Evolutionary conservation across 2,888 invertebrate species (phyloP), one percentile per base, ranked within the genome.

Genomic region (Adineta ricciae): DNA sequence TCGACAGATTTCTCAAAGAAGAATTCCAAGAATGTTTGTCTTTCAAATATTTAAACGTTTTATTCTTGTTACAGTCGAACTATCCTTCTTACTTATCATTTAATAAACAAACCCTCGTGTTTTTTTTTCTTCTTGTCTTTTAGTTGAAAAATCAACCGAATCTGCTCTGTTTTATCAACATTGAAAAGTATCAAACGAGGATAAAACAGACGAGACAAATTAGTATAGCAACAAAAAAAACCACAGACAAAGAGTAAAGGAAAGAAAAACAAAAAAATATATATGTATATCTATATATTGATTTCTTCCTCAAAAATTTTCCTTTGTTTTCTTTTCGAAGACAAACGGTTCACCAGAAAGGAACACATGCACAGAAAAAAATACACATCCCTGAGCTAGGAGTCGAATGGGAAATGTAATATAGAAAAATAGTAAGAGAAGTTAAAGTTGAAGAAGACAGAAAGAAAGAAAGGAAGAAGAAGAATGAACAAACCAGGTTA

Each of bases 361-460:
- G 64, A 64, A 64, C 64, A 64, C 64, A 64, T 27, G 19, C 64
- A 19, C 32, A 64, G 19, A 64, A 19, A 64, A n/a, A 64, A 64
- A 64, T 32, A 64, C 64, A 64, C 32, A 64, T 64, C 64, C 64
- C 64, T 64, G 64, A 64, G 64, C 64, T 64, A 32, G 27, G 32
- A 64, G 64, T 64, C 64, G 64, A 64, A 64, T 64, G 64, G 64
- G 64, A 64, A 64, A 64, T 64, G 64, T 64, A 36, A 64, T 64
- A 64, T 64, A 64, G 64, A 64, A 64, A 64, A 64, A 64, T 64
- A 64, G 64, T 64, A 64, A 64, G 64, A 32, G 64, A 64, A 64
- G 64, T 27, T 64, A 32, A 64, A 50, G 50, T 50, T 64, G 64
- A 64, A 64, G 32, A 32, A 24, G 54, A 4, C 24, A 1, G n/a